These are phyloP conservation scores for Phoenicopterus ruber DNA, from an alignment of 2,113 vertebrate genomes.

Conservation along the genomic window DNA sequence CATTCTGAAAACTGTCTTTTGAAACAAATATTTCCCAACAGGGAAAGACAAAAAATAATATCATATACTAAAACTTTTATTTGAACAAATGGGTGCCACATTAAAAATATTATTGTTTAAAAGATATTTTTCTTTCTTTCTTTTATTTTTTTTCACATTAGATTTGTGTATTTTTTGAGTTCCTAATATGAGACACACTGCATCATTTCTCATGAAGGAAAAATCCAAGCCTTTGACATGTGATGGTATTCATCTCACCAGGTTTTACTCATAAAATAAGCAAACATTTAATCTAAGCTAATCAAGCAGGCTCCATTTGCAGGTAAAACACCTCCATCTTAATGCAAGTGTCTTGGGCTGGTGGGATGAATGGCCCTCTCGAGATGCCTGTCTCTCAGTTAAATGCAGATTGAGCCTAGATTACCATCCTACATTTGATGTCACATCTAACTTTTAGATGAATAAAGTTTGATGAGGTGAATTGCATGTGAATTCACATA, in stretches of 20 bases:
- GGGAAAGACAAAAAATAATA: not conserved
- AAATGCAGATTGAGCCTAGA: not conserved
- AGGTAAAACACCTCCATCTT: not conserved
- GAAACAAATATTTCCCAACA: not conserved
- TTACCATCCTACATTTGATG: not conserved
- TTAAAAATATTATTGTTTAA: not conserved
- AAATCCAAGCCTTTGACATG: not conserved
- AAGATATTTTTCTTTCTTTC: not conserved
- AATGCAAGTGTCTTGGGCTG: not conserved
- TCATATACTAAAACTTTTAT: not conserved
- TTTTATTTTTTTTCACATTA: not conserved
- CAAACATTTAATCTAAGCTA: not conserved
- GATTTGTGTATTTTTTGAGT: not conserved
- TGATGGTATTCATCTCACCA: not conserved
- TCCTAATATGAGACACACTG: fast-evolving
- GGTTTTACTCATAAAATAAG: not conserved
- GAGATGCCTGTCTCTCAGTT: not conserved
- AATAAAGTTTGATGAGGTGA: not conserved
- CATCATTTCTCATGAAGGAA: not conserved
- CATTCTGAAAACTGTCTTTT: not conserved
- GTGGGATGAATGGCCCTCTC: not conserved
- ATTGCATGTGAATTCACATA: not conserved
- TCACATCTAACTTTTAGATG: not conserved
- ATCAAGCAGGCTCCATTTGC: not conserved
- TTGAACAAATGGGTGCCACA: not conserved